These are phyloP conservation scores for Anguilla marmorata DNA, from an alignment of 2,797 vertebrate species.

Conservation along the genomic window DNA sequence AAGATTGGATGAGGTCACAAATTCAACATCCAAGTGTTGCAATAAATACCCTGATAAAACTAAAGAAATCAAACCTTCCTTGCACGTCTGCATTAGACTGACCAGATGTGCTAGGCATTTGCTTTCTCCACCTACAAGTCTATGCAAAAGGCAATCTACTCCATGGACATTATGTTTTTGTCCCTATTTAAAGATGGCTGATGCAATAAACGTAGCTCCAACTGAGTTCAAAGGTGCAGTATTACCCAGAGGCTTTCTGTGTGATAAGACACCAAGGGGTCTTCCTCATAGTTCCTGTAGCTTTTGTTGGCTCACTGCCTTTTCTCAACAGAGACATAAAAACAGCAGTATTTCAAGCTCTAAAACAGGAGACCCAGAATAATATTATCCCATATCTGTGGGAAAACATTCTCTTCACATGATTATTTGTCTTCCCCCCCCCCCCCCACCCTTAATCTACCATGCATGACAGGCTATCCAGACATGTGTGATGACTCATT, in stretches of 20 bases:
- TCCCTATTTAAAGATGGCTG: too few species aligned
- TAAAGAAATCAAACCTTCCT: not conserved
- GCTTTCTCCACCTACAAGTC: not conserved
- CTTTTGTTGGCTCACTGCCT: not conserved
- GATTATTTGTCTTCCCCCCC: not conserved
- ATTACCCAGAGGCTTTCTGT: not conserved
- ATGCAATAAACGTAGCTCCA: too few species aligned
- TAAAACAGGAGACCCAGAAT: not conserved
- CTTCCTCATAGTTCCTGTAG: not conserved
- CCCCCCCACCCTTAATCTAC: not conserved
- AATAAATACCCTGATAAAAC: not conserved
- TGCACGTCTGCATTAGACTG: not conserved
- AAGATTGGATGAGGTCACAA: not conserved
- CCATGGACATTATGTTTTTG: not conserved
- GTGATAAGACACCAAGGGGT: not conserved
- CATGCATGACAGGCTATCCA: not conserved
- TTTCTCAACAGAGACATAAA: not conserved
- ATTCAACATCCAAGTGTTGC: not conserved
- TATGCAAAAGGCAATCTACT: not conserved
- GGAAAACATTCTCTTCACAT: not conserved
- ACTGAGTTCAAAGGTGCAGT: too few species aligned
- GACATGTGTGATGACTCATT: not conserved
- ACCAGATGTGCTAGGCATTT: not conserved
- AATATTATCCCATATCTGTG: constrained; percentile 25
- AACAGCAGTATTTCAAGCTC: not conserved